These are phyloP conservation scores for Matsumyia berberina DNA, from an alignment of 2,888 invertebrate species.

Conservation along the genomic window DNA sequence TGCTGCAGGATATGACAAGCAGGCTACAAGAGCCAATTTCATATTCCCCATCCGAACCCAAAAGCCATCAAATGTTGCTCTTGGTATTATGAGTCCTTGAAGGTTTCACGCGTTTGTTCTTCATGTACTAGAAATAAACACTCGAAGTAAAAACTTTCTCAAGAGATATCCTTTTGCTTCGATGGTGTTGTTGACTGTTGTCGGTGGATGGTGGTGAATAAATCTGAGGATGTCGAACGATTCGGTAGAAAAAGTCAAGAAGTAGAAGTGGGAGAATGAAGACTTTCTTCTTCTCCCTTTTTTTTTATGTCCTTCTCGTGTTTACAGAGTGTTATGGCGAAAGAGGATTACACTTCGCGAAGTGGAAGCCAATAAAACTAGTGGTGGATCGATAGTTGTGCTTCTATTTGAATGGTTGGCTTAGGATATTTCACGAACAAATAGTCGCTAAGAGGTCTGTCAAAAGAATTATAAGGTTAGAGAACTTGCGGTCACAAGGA, in stretches of 20 bases:
- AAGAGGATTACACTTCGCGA: constrained; percentile 61
- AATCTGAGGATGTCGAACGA: constrained; percentile 57
- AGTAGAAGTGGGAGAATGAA: constrained; percentile 7
- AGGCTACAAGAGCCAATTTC: constrained; percentile 68
- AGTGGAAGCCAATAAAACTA: constrained; percentile 65
- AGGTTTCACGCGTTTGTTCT: constrained; percentile 60
- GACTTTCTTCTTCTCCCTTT: too few species aligned
- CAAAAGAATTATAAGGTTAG: constrained; percentile 31
- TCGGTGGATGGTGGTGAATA: constrained; percentile 53
- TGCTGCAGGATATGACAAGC: constrained; percentile 73
- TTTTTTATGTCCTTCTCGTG: constrained; percentile 68
- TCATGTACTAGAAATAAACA: constrained; percentile 56
- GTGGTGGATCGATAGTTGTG: constrained; percentile 51
- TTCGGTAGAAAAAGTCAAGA: constrained; percentile 1
- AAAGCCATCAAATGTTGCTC: constrained; percentile 58
- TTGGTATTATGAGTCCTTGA: constrained; percentile 64
- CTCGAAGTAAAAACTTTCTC: constrained; percentile 64
- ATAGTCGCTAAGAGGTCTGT: constrained; percentile 28
- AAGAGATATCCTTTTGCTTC: constrained; percentile 53
- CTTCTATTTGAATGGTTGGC: neutral
- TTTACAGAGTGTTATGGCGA: constrained; percentile 57
- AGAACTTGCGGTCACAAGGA: too few species aligned
- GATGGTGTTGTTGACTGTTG: constrained; percentile 34
- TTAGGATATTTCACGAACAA: constrained; percentile 33
- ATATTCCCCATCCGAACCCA: constrained; percentile 13